Base-by-base conservation (phyloP, 2,888 invertebrate genomes). In the Dicycla oo region DNA sequence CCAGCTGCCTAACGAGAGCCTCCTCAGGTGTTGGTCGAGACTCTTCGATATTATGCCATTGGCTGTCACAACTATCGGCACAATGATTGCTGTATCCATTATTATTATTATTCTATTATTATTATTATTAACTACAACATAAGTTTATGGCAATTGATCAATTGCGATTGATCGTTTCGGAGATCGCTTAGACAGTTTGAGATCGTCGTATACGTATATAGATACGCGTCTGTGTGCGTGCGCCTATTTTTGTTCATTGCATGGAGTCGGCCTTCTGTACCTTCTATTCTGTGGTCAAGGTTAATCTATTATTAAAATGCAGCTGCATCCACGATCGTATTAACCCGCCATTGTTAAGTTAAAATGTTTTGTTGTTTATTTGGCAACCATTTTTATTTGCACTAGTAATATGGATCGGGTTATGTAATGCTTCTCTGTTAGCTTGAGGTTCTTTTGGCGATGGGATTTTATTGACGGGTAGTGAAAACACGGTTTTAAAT, bases 281-380 rank as follows among this genome's bases (percentile, higher is more conserved):
- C 10, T 15, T 1, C 13, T 51, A 13, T 30, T 60, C 18, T 23
- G 30, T 69, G 20, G 34, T n/a, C 34, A 15, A 83, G 90, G 90
- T 92, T 93, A 92, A 94, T 93, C 89, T 91, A 93, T 93, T 93
- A 93, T 93, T 93, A 92, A 93, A 91, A 91, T 91, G 89, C 90
- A 93, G 88, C 89, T 91, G 91, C 89, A 92, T 87, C 79, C 86
- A 85, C 84, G 78, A 78, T 83, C 78, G 80, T 83, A 85, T 86
- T 87, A 86, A 87, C 81, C 78, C 79, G 75, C 79, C 49, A 81
- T 87, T 81, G 82, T 84, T 79, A 84, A 78, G 79, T 83, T 84
- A 76, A 83, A 85, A 85, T 82, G 82, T 85, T 83, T 82, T 66
- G 63, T 69, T 85, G 69, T 86, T 80, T 34, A 34, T 34, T 34